phyloP scores from a whole-genome alignment of 2,888 invertebrate species.

The Brachynemurus nebulosus region DNA sequence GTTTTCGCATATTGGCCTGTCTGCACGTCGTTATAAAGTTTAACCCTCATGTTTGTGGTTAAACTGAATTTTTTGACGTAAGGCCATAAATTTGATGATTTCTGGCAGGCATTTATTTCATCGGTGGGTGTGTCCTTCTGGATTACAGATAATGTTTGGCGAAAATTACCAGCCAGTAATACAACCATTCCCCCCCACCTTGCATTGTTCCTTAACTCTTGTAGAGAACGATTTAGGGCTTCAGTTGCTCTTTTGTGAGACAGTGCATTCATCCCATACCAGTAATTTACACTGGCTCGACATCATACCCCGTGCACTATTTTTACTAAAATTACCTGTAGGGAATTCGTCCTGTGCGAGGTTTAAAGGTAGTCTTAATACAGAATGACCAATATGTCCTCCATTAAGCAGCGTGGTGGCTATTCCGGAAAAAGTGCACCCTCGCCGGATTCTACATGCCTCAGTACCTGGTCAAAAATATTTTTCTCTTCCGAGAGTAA shows the following conservation, averaged over 20 bases:
- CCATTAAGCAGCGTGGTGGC: slow-evolving; percentile 8
- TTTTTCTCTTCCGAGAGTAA: not conserved
- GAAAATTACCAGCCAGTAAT: slow-evolving; percentile 19
- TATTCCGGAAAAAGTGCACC: slow-evolving; percentile 6
- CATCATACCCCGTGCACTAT: slow-evolving; percentile 5
- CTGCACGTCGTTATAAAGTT: not conserved
- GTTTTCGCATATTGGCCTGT: slow-evolving; percentile 9
- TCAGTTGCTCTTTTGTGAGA: slow-evolving; percentile 16
- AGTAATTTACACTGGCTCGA: slow-evolving; percentile 13
- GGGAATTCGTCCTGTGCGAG: not conserved
- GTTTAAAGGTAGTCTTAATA: slow-evolving; percentile 7
- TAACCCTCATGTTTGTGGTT: slow-evolving; percentile 6
- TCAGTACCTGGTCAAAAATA: not conserved
- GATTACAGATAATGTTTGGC: slow-evolving; percentile 17
- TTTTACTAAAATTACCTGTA: not conserved
- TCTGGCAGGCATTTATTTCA: not conserved
- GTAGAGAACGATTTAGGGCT: slow-evolving; percentile 13
- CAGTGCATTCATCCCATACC: slow-evolving; percentile 19
- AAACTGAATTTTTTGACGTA: slow-evolving; percentile 10
- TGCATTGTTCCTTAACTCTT: slow-evolving; percentile 11
- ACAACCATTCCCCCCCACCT: slow-evolving; percentile 16
- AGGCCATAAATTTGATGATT: slow-evolving; percentile 4
- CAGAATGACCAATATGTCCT: slow-evolving; percentile 6
- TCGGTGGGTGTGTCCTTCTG: slow-evolving; percentile 10
- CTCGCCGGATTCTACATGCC: slow-evolving; percentile 2